A percentile compares a stretch with the other conserved stretches of the same genome.
Conservation (phyloP, 2,888 invertebrate genomes). For the Erebia palarica region DNA sequence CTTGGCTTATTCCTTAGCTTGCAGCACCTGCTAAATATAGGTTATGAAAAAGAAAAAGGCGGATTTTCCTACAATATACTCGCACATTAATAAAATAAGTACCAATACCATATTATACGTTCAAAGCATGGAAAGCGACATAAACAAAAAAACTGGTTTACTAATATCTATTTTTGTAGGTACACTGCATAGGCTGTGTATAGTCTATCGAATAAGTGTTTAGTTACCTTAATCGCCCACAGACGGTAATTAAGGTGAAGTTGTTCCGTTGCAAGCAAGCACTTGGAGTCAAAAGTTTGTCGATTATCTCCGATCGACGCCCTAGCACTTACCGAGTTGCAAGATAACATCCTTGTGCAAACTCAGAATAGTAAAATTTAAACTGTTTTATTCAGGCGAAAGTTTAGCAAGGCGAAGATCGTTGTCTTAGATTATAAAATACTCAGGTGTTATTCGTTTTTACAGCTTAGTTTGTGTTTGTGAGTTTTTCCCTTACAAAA, state of each 20-base stretch:
- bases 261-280: slow-evolving; percentile 27
- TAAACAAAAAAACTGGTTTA: neutral
- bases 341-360: slow-evolving; percentile 40
- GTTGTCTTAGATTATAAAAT: neutral
- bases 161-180: neutral
- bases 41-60: too few species aligned
- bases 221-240: slow-evolving; percentile 31
- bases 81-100: too few species aligned
- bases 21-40: too few species aligned
- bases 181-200: slow-evolving; percentile 4
- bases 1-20: too few species aligned
- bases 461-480: too few species aligned
- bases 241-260: slow-evolving; percentile 36
- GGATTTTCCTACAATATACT: too few species aligned
- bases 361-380: slow-evolving; percentile 8
- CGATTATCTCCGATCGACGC: slow-evolving; percentile 43
- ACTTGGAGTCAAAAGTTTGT: slow-evolving; percentile 31
- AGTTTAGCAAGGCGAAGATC: neutral
- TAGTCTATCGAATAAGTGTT: slow-evolving; percentile 30
- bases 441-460: too few species aligned
- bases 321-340: slow-evolving; percentile 40
- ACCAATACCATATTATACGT: neutral
- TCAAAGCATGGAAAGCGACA: neutral
- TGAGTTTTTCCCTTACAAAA: too few species aligned
- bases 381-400: neutral